Base-by-base conservation (phyloP, 2,113 vertebrate genomes). In the Solea solea region DNA sequence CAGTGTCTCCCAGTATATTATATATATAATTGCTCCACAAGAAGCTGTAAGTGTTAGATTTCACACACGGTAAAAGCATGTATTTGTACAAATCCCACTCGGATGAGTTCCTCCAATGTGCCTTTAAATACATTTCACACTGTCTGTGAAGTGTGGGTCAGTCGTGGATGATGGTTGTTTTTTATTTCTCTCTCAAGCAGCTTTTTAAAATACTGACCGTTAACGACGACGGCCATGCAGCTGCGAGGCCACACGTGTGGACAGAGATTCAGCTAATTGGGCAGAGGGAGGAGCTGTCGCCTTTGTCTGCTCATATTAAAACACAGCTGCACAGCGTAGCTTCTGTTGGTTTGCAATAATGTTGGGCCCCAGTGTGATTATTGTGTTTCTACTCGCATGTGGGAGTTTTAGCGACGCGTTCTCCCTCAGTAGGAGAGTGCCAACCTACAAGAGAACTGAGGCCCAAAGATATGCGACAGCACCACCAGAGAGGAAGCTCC, bases 211-310 rank as follows among this genome's bases (percentile, higher is more conserved):
- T 8, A 10, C 4, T 39, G 63, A 63, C 12, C 21, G 61, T 81
- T 5, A 79, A 64, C 9, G n/a, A 5, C 9, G n/a, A 3, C 11
- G 2, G 11, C 14, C 1, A 8, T 60, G 57, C 82, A 88, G 68
- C 68, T 85, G 77, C 40, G 74, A 64, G 10, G 27, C 27, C 49
- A 55, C 78, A 72, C 11, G 0, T 73, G 60, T 80, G 76, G 48
- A 75, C 34, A 21, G 13, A 5, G 62, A 50, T 67, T 44, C 7
- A 56, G 51, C 8, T 85, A 27, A 83, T 63, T 16, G 72, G 49
- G 7, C 34, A 14, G 40, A 13, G 63, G 83, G 66, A 54, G 73
- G 70, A 80, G 62, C 71, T 59, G 12, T 40, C 27, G 58, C 55
- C 44, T 39, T 27, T 76, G 45, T 9, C 0, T 58, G 45, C 14